Conservation (phyloP, 2,888 invertebrate species). For the Morpho achilles region DNA sequence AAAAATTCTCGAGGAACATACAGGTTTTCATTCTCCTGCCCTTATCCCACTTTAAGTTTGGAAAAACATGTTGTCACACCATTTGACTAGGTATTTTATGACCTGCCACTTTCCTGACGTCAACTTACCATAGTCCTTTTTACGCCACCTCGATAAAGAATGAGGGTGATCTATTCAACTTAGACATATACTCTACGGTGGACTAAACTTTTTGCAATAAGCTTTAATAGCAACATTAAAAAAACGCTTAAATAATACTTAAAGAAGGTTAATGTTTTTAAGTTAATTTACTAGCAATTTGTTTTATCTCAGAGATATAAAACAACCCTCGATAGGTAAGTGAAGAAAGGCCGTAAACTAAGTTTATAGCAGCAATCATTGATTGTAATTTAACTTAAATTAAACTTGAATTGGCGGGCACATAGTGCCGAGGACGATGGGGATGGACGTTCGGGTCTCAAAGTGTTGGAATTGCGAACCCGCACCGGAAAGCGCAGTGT, state of each 20-base stretch:
- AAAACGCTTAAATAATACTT: conserved; percentile 38
- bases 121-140: too few relatives aligned
- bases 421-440: background rate
- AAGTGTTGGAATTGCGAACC: too few relatives aligned
- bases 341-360: conserved; percentile 10
- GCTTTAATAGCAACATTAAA: conserved; percentile 38
- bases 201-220: background rate
- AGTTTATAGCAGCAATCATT: background rate
- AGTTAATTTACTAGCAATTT: conserved; percentile 41
- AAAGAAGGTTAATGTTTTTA: conserved; percentile 50
- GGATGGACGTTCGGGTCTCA: background rate
- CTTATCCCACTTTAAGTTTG: too few relatives aligned
- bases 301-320: conserved; percentile 48
- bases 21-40: too few relatives aligned
- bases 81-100: too few relatives aligned
- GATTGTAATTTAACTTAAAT: background rate
- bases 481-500: background rate
- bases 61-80: too few relatives aligned
- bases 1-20: too few relatives aligned
- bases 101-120: too few relatives aligned
- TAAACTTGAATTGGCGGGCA: too few relatives aligned
- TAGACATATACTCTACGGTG: too few relatives aligned
- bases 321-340: conserved; percentile 25
- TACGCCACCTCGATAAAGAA: too few relatives aligned
- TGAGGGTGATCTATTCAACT: too few relatives aligned